Base-by-base conservation (phyloP, 2,113 vertebrate genomes). In the Oceanites oceanicus region DNA sequence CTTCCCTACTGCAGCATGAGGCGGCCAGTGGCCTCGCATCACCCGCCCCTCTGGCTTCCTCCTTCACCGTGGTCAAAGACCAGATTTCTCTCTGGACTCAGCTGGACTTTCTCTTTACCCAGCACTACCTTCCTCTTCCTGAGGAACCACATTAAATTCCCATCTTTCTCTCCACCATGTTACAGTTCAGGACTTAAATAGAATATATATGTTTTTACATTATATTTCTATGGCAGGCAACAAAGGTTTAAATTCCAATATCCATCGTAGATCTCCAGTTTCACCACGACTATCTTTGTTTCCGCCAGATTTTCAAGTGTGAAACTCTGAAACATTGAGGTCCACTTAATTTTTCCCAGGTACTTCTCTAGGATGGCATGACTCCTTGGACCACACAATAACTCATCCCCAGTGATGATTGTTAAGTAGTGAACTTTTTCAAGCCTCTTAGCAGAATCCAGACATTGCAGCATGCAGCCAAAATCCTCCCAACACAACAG, bases 1-100 rank as follows among this genome's bases (percentile, higher is more conserved):
- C 34, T 47, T 70, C n/a, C 25, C 50, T 19, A 9, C 19, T 5
- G 7, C 42, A 23, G 14, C 16, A 21, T 2, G 13, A 81, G 38
- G 52, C 2, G 1, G 8, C 25, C 17, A 4, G 15, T 7, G 9
- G 47, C 32, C 49, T 18, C 5, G 0, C 7, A 17, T 65, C 75
- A 50, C 15, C 40, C 3, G 17, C 11, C 34, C 52, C 40, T 38
- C 81, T 55, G 49, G 23, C 17, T 38, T 50, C 30, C 38, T 42
- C 50, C 77, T 67, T 53, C 42, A 38, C 15, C 4, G 20, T 22
- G 23, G n/a, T 30, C 32, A 38, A 34, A 55, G 13, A 38, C 8
- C n/a, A 59, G 27, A 20, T 78, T 73, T 73, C 66, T 45, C 53
- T 61, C 44, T 53, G 45, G n/a, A 42, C 14, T 66, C 47, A 27